Evolutionary conservation across 2,113 vertebrate genomes (phyloP).

Genomic region (Athene cunicularia): DNA sequence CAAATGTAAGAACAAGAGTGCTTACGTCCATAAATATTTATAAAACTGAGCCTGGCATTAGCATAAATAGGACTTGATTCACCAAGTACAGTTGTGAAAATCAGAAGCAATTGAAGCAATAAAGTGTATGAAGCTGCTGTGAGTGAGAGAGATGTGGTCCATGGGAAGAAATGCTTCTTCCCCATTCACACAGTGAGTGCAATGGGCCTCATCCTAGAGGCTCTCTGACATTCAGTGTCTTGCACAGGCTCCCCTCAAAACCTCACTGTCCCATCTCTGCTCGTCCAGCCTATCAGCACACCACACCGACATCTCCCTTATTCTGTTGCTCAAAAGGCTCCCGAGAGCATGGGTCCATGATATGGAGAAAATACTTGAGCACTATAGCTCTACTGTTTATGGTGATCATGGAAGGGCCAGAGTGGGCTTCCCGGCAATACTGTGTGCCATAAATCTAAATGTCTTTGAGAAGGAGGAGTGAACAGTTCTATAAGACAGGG

Average conservation of each 20-base stretch:
- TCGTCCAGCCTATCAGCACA: fast-evolving
- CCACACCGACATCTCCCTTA: background rate
- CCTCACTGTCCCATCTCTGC: background rate
- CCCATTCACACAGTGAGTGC: background rate
- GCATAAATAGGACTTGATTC: background rate
- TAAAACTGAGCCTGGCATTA: background rate
- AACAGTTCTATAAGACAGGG: background rate
- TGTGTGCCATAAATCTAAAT: background rate
- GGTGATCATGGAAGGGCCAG: background rate
- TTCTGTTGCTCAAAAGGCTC: background rate
- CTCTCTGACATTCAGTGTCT: background rate
- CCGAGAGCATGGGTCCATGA: fast-evolving
- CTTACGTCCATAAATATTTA: slow-evolving; percentile 17
- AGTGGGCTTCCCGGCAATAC: background rate
- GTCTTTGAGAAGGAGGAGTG: background rate
- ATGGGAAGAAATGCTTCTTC: background rate
- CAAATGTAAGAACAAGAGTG: background rate
- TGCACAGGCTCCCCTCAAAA: background rate
- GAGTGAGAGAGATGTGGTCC: background rate
- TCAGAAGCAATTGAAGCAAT: background rate
- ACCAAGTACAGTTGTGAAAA: background rate
- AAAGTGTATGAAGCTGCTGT: background rate
- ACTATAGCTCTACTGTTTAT: background rate
- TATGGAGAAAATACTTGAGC: background rate
- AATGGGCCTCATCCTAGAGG: background rate